Conservation (phyloP, 1,140 invertebrate genomes). For the Macrobrachium nipponense region DNA sequence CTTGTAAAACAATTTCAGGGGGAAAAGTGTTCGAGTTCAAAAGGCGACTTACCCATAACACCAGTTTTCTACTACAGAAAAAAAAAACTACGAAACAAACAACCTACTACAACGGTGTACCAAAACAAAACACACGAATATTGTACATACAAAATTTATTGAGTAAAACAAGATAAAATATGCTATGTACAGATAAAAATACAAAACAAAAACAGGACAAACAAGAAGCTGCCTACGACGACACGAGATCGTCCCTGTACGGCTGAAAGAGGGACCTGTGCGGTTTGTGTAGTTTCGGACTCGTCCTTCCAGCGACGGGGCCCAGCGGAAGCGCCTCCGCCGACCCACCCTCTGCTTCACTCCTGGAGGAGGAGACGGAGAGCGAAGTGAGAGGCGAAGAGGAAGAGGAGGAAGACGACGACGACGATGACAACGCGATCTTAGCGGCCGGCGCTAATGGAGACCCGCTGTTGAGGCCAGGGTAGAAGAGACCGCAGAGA, state of each 20-base stretch:
- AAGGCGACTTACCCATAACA: too few species aligned
- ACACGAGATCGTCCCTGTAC: not conserved
- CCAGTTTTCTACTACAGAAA: too few species aligned
- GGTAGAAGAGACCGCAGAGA: conserved; percentile 19
- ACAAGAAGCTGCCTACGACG: not conserved
- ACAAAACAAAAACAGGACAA: too few species aligned
- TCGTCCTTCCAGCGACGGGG: not conserved
- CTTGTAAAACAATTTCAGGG: too few species aligned
- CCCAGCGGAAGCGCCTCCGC: not conserved
- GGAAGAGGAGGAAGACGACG: not conserved
- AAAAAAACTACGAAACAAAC: too few species aligned
- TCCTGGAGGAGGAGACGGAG: not conserved
- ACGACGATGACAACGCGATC: not conserved
- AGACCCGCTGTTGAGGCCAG: conserved; percentile 8
- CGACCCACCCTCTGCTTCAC: not conserved
- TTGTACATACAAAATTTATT: too few species aligned
- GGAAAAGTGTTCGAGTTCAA: too few species aligned
- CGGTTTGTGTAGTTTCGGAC: not conserved
- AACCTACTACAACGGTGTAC: too few species aligned
- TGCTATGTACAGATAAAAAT: too few species aligned
- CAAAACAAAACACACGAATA: too few species aligned
- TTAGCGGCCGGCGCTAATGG: not conserved
- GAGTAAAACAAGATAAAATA: too few species aligned
- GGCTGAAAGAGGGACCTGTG: conserved; percentile 1
- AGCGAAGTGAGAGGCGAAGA: not conserved